Conservation (phyloP, 1,140 invertebrate species). For the Triops longicaudatus region DNA sequence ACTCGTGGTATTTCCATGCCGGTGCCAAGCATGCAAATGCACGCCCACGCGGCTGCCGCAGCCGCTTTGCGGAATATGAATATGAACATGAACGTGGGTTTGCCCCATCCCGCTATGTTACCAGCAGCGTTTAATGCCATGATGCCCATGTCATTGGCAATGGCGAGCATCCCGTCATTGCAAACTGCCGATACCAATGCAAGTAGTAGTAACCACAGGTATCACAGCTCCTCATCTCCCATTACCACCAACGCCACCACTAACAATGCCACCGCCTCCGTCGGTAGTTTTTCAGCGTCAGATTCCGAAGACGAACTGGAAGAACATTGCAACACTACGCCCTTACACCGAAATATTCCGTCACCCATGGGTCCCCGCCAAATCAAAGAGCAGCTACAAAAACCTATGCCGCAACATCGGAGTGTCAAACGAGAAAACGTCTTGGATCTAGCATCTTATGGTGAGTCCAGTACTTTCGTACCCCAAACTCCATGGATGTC, state of each 20-base stretch:
- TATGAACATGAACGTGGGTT: slow-evolving; percentile 7
- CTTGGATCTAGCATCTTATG: not conserved
- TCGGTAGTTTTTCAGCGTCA: not conserved
- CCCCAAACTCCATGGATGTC: not conserved
- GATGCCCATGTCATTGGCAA: not conserved
- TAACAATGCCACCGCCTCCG: not conserved
- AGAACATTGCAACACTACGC: not conserved
- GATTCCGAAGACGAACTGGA: not conserved
- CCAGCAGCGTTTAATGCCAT: not conserved
- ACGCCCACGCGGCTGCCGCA: slow-evolving; percentile 1
- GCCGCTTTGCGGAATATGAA: slow-evolving; percentile 1
- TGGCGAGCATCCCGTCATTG: not conserved
- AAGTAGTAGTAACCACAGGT: not conserved
- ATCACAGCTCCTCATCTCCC: not conserved
- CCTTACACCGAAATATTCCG: not conserved
- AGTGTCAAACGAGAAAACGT: not conserved
- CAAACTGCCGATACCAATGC: not conserved
- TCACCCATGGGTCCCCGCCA: slow-evolving; percentile 3
- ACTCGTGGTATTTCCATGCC: not conserved
- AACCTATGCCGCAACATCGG: not conserved
- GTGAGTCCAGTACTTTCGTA: not conserved
- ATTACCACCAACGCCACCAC: not conserved
- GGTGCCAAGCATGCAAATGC: slow-evolving; percentile 2
- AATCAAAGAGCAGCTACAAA: not conserved
- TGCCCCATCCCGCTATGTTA: not conserved